A percentile compares a stretch with the other conserved stretches of the same genome.
phyloP scores from a whole-genome alignment of 2,113 vertebrate genomes.

The Crypturellus undulatus region DNA sequence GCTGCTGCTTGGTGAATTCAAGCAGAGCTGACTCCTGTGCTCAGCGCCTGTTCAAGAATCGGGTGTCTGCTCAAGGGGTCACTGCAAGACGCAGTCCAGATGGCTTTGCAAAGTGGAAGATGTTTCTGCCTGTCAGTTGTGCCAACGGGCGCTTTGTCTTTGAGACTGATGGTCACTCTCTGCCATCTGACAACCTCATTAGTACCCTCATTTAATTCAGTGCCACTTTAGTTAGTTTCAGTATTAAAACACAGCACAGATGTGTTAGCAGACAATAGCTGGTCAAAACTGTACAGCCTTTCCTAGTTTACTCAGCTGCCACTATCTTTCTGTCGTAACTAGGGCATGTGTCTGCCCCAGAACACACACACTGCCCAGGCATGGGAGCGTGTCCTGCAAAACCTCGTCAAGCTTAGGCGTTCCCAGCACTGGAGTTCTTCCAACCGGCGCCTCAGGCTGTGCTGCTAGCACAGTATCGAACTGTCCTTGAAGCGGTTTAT shows the following conservation, averaged over 20 bases:
- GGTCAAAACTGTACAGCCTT: background rate
- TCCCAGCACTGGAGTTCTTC: accelerated
- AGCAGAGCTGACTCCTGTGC: background rate
- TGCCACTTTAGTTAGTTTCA: background rate
- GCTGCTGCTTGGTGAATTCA: accelerated
- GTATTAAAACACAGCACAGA: background rate
- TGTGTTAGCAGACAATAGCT: background rate
- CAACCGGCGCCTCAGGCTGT: accelerated
- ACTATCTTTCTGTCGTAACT: background rate
- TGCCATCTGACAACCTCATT: background rate
- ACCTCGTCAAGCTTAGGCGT: background rate
- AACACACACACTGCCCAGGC: background rate
- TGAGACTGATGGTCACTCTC: background rate
- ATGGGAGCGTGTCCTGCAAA: background rate
- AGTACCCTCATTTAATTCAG: background rate
- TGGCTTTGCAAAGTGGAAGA: background rate
- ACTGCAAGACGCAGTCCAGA: background rate
- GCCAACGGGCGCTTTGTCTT: background rate
- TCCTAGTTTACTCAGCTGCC: background rate
- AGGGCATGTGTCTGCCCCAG: background rate
- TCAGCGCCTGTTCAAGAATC: background rate
- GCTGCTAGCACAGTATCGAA: background rate
- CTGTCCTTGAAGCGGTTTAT: accelerated
- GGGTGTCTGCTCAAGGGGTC: background rate
- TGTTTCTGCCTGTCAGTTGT: background rate